Percentiles rank a stretch among this genome's conserved stretches.
Evolutionary conservation across 2,888 invertebrate genomes (phyloP).

Genomic region (Nebria salina): DNA sequence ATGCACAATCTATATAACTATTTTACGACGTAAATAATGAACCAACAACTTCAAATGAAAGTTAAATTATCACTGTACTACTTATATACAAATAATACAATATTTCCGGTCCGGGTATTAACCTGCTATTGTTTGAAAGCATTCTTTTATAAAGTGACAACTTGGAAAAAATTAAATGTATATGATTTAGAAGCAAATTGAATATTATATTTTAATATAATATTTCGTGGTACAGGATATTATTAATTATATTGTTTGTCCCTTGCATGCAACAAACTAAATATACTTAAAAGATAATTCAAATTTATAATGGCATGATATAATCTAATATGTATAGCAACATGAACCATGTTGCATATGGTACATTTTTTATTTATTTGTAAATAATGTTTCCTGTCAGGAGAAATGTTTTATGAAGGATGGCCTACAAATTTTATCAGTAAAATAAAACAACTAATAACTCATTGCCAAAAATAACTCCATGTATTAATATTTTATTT

Average conservation of each 20-base stretch:
- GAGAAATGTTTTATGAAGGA: neutral
- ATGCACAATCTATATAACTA: too few relatives aligned
- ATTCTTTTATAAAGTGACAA: too few relatives aligned
- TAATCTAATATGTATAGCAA: neutral
- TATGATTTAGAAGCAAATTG: neutral
- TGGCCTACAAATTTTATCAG: neutral
- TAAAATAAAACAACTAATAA: neutral
- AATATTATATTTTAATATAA: neutral
- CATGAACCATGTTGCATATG: neutral
- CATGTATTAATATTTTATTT: neutral
- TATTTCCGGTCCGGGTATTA: too few relatives aligned
- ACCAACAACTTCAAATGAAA: too few relatives aligned
- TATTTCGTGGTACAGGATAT: neutral
- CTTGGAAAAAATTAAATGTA: neutral
- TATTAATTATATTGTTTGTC: neutral
- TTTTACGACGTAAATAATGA: too few relatives aligned
- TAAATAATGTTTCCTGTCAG: neutral
- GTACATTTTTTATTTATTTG: neutral
- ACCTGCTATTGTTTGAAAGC: too few relatives aligned
- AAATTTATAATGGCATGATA: neutral
- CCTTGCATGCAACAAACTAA: neutral
- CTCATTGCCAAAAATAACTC: neutral
- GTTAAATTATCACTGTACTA: too few relatives aligned
- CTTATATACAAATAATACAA: too few relatives aligned
- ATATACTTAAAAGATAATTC: neutral